Percentiles rank a stretch among this genome's conserved stretches.
phyloP scores from a whole-genome alignment of 1,140 invertebrate species.

The Tetramorium parvispinum region DNA sequence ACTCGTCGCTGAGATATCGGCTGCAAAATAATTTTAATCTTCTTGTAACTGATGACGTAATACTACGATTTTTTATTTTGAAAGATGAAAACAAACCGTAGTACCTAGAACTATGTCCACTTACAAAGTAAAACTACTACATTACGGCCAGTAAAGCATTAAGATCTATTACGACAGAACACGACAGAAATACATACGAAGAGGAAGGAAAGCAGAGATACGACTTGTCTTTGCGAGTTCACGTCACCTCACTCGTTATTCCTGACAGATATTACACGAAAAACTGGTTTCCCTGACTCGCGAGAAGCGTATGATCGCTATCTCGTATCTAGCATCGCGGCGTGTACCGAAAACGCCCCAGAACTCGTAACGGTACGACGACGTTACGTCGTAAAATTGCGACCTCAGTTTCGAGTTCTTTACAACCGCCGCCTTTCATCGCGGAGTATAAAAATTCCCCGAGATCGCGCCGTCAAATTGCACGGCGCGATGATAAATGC shows the following conservation, averaged over 20 bases:
- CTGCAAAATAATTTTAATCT: background rate
- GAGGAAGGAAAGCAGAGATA: constrained; percentile 33
- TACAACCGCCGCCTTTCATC: constrained; percentile 28
- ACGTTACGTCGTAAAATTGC: background rate
- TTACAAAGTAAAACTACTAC: background rate
- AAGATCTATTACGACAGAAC: background rate
- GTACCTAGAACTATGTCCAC: too few species aligned
- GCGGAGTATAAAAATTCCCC: constrained; percentile 57
- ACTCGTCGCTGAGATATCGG: background rate
- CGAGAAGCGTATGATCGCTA: constrained; percentile 70
- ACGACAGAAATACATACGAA: background rate
- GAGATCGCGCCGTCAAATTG: background rate
- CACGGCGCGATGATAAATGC: background rate
- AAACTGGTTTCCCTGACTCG: constrained; percentile 68
- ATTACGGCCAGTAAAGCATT: background rate
- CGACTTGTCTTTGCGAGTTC: constrained; percentile 60
- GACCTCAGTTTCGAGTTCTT: constrained; percentile 11
- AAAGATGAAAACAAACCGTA: background rate
- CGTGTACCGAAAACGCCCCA: constrained; percentile 51
- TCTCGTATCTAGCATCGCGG: constrained; percentile 71
- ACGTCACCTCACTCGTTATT: constrained; percentile 63
- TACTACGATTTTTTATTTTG: background rate
- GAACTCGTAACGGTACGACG: constrained; percentile 13
- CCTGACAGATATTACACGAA: constrained; percentile 70
- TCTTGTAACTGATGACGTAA: background rate